Evolutionary conservation across 2,113 vertebrate genomes (phyloP).

Genomic region (Petroica traversi): DNA sequence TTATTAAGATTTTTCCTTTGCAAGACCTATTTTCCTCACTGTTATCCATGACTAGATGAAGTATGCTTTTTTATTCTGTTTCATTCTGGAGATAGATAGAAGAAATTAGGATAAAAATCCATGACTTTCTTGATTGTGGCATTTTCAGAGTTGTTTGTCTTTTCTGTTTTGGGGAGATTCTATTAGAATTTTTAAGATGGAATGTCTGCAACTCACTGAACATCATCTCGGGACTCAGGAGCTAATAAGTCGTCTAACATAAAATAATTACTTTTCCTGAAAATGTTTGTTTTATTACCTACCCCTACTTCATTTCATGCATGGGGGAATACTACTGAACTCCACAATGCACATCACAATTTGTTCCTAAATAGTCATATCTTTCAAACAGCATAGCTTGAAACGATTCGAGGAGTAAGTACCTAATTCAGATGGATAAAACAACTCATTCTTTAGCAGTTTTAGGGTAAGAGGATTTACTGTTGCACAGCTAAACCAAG

Average conservation of each 20-base stretch:
- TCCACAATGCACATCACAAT: not conserved
- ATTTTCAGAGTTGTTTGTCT: not conserved
- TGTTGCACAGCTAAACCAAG: constrained; percentile 1
- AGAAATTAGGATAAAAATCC: not conserved
- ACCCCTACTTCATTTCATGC: constrained; percentile 39
- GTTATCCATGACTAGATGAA: not conserved
- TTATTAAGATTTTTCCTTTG: not conserved
- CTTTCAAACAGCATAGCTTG: not conserved
- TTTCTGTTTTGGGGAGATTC: not conserved
- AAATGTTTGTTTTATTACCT: constrained; percentile 41
- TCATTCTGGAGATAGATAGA: not conserved
- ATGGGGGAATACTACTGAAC: constrained; percentile 15
- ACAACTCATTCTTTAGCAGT: constrained; percentile 7
- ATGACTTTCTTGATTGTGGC: not conserved
- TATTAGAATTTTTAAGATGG: not conserved
- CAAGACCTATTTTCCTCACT: not conserved
- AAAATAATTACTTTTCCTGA: constrained; percentile 30
- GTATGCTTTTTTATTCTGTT: not conserved
- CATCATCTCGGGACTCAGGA: not conserved
- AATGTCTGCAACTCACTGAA: not conserved
- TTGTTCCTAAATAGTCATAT: constrained; percentile 17
- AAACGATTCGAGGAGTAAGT: not conserved
- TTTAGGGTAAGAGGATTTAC: constrained; percentile 50
- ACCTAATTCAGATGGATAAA: constrained; percentile 29
- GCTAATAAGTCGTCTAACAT: not conserved